phyloP scores from a whole-genome alignment of 2,113 vertebrate genomes.

The Rhadina sibilatrix region DNA sequence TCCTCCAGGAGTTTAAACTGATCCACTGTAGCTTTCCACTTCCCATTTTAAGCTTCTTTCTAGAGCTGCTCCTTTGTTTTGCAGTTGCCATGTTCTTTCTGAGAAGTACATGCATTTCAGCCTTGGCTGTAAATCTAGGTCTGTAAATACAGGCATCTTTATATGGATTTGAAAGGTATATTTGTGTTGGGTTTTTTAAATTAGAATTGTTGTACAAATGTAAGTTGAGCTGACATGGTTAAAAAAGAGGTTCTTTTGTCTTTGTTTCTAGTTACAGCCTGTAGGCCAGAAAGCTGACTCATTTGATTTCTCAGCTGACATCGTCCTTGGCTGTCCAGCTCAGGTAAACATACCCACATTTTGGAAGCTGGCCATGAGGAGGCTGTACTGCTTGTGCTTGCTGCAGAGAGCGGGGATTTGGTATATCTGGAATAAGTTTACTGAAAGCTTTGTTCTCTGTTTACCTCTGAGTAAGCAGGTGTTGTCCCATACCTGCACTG shows the following conservation, averaged over 20 bases:
- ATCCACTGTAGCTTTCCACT: slow-evolving; percentile 10
- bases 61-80: slow-evolving; percentile 4
- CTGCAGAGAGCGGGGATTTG: background rate
- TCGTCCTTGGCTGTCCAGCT: slow-evolving; percentile 81
- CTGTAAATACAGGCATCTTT: background rate
- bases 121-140: background rate
- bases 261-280: slow-evolving; percentile 80
- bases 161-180: background rate
- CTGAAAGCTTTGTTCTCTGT: background rate
- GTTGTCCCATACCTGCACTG: background rate
- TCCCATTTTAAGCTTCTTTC: slow-evolving; percentile 25
- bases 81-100: background rate
- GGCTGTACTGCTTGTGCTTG: background rate
- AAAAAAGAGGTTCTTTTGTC: background rate
- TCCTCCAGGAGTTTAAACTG: slow-evolving; percentile 25
- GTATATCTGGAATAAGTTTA: background rate
- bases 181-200: background rate
- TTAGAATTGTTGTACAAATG: background rate
- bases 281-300: slow-evolving; percentile 79
- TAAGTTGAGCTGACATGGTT: background rate
- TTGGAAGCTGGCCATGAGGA: background rate
- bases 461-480: background rate
- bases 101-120: background rate
- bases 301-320: slow-evolving; percentile 69
- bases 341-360: slow-evolving; percentile 68